Evolutionary conservation across 2,888 invertebrate genomes (phyloP), one percentile per base, ranked within the genome.

Genomic region (Xanthia togata): DNA sequence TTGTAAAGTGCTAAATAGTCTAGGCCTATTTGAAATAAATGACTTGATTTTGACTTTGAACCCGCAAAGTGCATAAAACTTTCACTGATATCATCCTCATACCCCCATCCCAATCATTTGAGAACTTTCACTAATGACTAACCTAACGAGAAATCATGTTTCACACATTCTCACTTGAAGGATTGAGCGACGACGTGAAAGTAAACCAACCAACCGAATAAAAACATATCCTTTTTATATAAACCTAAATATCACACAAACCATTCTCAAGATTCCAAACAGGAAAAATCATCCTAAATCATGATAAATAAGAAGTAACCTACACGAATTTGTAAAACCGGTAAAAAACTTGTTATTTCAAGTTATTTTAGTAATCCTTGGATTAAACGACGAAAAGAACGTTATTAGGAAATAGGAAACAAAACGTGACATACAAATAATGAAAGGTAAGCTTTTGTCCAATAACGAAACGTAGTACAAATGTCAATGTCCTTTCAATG

Each of bases 381-480:
- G 31, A 31, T 50, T 47, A 4, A 4, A n/a, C 1, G 35, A 67
- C 31, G n/a, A 23, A 47, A 31, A 31, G 2, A 31, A 68, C 38
- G 50, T 14, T 50, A 60, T n/a, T 23, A 4, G 5, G 12, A 26
- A 41, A 35, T 26, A 63, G 2, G 8, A 63, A 73, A 76, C 26
- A 23, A 70, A 76, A 82, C 57, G 67, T 60, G 44, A 55, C 11
- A 9, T 26, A 35, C 0, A 62, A 31, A 35, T 50, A 31, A 17
- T 17, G 23, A 60, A 38, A 47, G 0, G 1, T 14, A 26, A 69
- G 17, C 14, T 35, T 31, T 60, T 47, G 12, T 1, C 31, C 14
- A 72, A 1, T 38, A 81, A 72, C 73, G 1, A 79, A 85, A 85
- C 85, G 87, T 76, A 62, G 4, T 2, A 35, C n/a, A 31, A 60